These are phyloP conservation scores for Patiria pectinifera DNA, from an alignment of 53 echinoderm and acorn worm genomes.

Conservation along the genomic window DNA sequence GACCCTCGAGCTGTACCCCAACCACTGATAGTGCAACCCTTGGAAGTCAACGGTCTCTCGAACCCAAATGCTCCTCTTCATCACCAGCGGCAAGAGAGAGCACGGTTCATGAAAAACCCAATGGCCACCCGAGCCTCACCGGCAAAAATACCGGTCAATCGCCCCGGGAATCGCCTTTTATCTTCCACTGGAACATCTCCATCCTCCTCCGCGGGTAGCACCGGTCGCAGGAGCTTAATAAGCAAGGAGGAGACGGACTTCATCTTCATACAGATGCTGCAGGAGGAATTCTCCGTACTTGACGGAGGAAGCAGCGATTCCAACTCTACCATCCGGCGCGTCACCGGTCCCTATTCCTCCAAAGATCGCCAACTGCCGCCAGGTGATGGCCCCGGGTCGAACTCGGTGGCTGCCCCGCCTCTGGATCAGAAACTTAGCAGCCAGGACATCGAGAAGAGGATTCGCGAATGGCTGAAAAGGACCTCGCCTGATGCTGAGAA, in stretches of 20 bases:
- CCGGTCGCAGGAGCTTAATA: constrained; percentile 23
- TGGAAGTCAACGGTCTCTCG: neutral
- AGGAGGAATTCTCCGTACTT: constrained; percentile 84
- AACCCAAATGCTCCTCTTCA: constrained; percentile 59
- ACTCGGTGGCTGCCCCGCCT: constrained; percentile 50
- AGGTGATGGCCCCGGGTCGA: neutral
- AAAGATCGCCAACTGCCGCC: neutral
- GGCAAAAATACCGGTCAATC: constrained; percentile 7
- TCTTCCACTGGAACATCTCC: constrained; percentile 8
- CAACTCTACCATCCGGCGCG: constrained; percentile 13
- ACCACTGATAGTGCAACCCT: neutral
- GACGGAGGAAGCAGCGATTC: constrained; percentile 35
- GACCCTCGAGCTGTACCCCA: neutral
- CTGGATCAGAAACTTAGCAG: constrained; percentile 84
- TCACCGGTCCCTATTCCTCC: neutral
- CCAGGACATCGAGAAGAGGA: constrained; percentile 92
- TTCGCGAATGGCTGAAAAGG: constrained; percentile 84
- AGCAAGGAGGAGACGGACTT: constrained; percentile 78
- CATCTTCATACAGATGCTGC: constrained; percentile 90
- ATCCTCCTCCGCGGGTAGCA: constrained; percentile 51
- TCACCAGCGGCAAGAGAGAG: constrained; percentile 55
- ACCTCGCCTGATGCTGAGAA: constrained; percentile 51
- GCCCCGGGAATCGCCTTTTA: constrained; percentile 4
- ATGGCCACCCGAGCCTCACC: constrained; percentile 1
- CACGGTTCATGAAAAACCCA: constrained; percentile 67